Percentiles rank a stretch among this genome's conserved stretches.
These are phyloP conservation scores for Catamblyrhynchus diadema DNA, from an alignment of 2,797 vertebrate species.

Conservation along the genomic window DNA sequence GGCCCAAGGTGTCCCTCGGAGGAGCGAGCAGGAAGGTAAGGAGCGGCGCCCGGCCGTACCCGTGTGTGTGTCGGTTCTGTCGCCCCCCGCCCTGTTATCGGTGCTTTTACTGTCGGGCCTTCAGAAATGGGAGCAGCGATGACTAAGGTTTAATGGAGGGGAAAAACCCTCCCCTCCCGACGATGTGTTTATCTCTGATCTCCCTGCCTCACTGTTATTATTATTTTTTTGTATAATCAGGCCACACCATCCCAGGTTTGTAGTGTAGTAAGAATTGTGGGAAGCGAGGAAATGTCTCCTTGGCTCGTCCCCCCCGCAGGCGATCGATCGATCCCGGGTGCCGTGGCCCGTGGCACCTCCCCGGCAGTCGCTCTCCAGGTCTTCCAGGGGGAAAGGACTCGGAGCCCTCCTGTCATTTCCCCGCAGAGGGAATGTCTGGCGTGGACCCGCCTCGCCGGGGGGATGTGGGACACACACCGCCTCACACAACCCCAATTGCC, in stretches of 20 bases:
- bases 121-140: neutral
- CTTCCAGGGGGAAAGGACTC: neutral
- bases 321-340: neutral
- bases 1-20: constrained; percentile 97
- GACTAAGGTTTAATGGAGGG: constrained; percentile 37
- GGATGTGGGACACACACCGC: neutral
- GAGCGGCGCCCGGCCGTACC: neutral
- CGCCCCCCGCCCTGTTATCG: neutral
- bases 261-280: neutral
- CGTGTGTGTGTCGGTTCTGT: neutral
- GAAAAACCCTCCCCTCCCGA: neutral
- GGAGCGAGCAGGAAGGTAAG: constrained; percentile 95
- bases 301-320: neutral
- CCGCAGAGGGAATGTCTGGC: neutral
- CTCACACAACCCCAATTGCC: neutral
- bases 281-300: constrained; percentile 13
- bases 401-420: neutral
- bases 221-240: neutral
- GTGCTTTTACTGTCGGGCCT: neutral
- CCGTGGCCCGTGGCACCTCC: neutral
- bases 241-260: neutral
- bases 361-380: neutral
- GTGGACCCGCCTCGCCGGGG: neutral
- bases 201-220: neutral
- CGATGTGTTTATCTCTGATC: neutral